Evolutionary conservation across 2,113 vertebrate species (phyloP), one percentile per base, ranked within the genome.

Genomic region (Taurulus bubalis): DNA sequence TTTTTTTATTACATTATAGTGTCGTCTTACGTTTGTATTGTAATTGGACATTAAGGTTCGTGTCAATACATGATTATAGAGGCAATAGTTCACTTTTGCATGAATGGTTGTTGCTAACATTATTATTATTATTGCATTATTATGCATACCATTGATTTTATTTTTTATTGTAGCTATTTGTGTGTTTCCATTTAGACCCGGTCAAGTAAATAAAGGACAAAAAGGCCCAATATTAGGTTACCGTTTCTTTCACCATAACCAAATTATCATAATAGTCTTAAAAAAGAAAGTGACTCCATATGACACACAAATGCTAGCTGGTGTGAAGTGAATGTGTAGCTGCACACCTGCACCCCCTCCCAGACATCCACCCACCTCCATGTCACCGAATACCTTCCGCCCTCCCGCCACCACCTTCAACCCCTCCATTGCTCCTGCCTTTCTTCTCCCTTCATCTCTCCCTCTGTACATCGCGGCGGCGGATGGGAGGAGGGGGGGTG

Each of bases 331-430:
- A 79, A 77, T 71, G 65, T 83, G 78, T n/a, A 71, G 68, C 49
- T 76, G 63, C 59, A 88, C 87, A 93, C 89, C 90, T 92, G 88
- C 79, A 85, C 47, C 16, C 67, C 72, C 49, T 47, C 59, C 42
- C 26, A 15, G 55, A 45, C 79, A 51, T 34, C 32, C 51, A 40
- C 55, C 45, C 80, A 28, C 72, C 76, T 84, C 84, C 74, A 60
- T 91, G 86, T 83, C 79, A 92, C 83, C 71, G 18, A 83, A 93
- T 87, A 87, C 87, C 51, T 49, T 80, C 75, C 63, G 38, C 6
- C 79, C 84, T 80, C 36, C 55, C 51, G 30, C 68, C 71, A 30
- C 76, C 79, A 83, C 82, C 85, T 86, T 70, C 67, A 49, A 68
- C 49, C 42, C 71, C 65, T 47, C 30, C 75, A 58, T 80, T 86